Percentiles rank a stretch among this genome's conserved stretches.
Evolutionary conservation across 2,888 invertebrate species (phyloP).

Genomic region (Rhagonycha fulva): DNA sequence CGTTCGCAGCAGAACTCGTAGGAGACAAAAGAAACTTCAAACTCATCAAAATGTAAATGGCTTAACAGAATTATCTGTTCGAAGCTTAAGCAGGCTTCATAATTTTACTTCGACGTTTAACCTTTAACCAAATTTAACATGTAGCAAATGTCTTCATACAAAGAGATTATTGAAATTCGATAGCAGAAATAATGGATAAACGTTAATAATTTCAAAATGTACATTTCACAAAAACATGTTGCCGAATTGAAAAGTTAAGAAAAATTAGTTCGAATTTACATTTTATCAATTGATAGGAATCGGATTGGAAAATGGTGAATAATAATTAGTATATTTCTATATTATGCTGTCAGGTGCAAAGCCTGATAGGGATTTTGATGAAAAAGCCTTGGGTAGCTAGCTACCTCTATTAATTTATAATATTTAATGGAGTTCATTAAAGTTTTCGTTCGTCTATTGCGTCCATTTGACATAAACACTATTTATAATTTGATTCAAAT

Average conservation of each 20-base stretch:
- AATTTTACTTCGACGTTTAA: conserved; percentile 38
- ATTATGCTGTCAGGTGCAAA: conserved; percentile 15
- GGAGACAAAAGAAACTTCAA: conserved; percentile 48
- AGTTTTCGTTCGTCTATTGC: conserved; percentile 1
- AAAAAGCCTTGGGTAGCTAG: background rate
- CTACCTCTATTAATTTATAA: background rate
- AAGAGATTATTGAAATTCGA: background rate
- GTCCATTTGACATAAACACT: background rate
- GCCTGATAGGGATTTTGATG: conserved; percentile 8
- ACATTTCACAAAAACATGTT: background rate
- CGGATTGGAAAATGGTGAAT: background rate
- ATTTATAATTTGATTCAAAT: conserved; percentile 5
- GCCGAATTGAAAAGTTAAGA: background rate
- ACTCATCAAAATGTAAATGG: conserved; percentile 52
- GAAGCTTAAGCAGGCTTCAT: conserved; percentile 43
- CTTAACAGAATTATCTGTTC: conserved; percentile 46
- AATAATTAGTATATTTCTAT: conserved; percentile 5
- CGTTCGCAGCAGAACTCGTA: conserved; percentile 38
- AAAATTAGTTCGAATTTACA: background rate
- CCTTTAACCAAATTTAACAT: conserved; percentile 38
- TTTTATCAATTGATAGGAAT: too few species aligned
- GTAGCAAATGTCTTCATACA: conserved; percentile 18
- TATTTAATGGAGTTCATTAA: conserved; percentile 6
- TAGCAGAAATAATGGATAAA: background rate
- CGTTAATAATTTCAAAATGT: background rate